Evolutionary conservation across 2,888 invertebrate genomes (phyloP), one percentile per base, ranked within the genome.

Genomic region (Antitype chi): DNA sequence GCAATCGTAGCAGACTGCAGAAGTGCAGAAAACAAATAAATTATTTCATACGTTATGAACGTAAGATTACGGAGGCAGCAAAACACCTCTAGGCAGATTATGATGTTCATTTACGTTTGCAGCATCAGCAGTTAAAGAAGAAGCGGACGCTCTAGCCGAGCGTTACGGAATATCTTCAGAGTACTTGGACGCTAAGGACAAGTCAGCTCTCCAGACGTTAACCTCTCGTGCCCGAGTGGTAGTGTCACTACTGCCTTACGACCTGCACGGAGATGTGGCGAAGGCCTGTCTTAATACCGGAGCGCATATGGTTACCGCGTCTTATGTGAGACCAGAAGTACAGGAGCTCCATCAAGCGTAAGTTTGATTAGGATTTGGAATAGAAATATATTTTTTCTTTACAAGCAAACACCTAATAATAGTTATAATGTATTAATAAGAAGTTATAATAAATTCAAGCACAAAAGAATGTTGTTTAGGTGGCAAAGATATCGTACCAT

Each of bases 221-320:
- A 97, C 99, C 4, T 97, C 97, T 4, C 97, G 97, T 32, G 97
- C 98, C 0, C 98, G 98, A 87, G 97, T 98, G 0, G 98, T 98
- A 0, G 97, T 99, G 11, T 99, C 99, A 0, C 97, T 99, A 63
- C 95, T 99, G 67, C 99, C 99, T 0, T 99, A 99, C 91, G 97
- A 98, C 25, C 97, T 99, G 53, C 99, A 99, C 93, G 98, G 98
- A 0, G 96, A 98, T 9, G 98, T 98, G 5, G 99, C 99, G 0
- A 97, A 98, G 89, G 97, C 98, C 28, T 99, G 99, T 92, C 98
- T 99, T 71, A 97, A 97, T n/a, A 97, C 98, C 80, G 97, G 98
- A 81, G 98, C 98, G 0, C 99, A 99, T 93, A 98, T 99, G 98
- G 99, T 99, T 28, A 99, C 99, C 0, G 99, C 99, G 0, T 99